Conservation (phyloP, 2,888 invertebrate species). For the Calameuta pallipes region DNA sequence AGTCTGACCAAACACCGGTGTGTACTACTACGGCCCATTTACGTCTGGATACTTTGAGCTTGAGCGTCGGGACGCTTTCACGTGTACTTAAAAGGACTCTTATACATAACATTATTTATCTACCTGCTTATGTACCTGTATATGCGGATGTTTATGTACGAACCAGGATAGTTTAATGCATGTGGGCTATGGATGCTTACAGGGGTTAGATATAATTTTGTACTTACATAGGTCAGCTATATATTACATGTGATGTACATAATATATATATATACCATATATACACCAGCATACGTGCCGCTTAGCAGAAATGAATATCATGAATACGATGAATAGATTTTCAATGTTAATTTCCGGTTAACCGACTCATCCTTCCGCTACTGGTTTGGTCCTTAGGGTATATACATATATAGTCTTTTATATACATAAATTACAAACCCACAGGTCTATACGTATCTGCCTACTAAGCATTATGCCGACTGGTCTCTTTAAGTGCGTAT, state of each 20-base stretch:
- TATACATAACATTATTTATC: not conserved
- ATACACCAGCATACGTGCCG: not conserved
- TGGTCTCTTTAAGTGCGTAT: too few species aligned
- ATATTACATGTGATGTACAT: not conserved
- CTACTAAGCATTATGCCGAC: too few species aligned
- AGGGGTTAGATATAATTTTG: not conserved
- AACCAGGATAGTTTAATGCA: not conserved
- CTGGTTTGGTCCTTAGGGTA: not conserved
- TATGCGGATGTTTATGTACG: not conserved
- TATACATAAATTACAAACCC: too few species aligned
- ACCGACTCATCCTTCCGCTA: constrained; percentile 3
- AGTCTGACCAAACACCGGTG: not conserved
- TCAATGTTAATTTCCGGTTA: constrained; percentile 35
- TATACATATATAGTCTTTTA: not conserved
- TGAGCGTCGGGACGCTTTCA: not conserved
- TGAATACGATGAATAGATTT: constrained; percentile 35
- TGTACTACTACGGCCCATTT: not conserved
- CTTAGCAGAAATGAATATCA: constrained; percentile 33
- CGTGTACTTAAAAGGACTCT: not conserved
- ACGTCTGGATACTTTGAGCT: not conserved
- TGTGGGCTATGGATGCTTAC: not conserved
- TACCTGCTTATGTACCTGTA: not conserved
- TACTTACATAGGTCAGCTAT: not conserved
- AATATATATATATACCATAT: not conserved
- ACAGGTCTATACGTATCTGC: too few species aligned